These are phyloP conservation scores for Onychorhynchus coronatus DNA, from an alignment of 2,113 vertebrate species.

Conservation along the genomic window DNA sequence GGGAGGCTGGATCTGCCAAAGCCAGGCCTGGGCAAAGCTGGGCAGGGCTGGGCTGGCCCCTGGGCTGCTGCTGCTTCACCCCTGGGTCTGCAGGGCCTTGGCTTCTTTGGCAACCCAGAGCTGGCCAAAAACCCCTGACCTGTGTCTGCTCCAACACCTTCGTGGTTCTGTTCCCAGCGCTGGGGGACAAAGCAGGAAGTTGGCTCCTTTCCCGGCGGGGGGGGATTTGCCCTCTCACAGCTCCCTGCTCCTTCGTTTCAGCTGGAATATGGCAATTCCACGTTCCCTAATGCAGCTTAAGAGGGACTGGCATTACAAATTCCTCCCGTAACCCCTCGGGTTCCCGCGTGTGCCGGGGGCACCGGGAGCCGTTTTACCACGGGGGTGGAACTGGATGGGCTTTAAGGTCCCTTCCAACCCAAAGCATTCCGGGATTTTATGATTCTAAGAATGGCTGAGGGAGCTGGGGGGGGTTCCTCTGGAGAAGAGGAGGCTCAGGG, in stretches of 20 bases:
- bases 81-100: not conserved
- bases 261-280: not conserved
- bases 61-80: not conserved
- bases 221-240: not conserved
- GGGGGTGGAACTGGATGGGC: not conserved
- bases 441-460: not conserved
- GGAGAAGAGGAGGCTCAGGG: not conserved
- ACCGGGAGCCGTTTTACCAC: not conserved
- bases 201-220: not conserved
- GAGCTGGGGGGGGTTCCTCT: not conserved
- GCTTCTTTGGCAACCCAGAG: not conserved
- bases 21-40: not conserved
- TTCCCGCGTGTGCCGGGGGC: not conserved
- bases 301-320: not conserved
- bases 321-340: not conserved
- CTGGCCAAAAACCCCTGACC: not conserved
- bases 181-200: not conserved
- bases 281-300: constrained; percentile 27
- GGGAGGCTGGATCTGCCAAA: not conserved
- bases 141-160: not conserved
- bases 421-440: too few relatives aligned
- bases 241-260: not conserved
- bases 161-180: not conserved
- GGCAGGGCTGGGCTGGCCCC: not conserved
- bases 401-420: not conserved